These are phyloP conservation scores for Galago senegalensis DNA, from an alignment of 2,797 vertebrate genomes.

Conservation along the genomic window DNA sequence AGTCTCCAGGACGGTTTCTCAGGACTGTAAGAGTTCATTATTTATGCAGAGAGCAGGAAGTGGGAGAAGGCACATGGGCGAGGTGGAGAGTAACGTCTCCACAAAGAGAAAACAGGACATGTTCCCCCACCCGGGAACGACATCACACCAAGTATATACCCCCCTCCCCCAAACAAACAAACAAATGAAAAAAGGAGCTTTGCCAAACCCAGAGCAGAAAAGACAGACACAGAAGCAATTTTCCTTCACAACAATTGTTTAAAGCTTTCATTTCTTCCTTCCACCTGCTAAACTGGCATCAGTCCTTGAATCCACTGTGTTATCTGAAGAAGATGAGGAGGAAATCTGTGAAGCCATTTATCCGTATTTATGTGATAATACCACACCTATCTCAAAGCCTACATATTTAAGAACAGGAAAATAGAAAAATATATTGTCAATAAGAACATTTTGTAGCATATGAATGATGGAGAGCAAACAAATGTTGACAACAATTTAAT, in stretches of 20 bases:
- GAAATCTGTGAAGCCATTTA: background rate
- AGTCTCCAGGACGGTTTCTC: background rate
- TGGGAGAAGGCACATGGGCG: background rate
- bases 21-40: background rate
- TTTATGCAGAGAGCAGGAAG: background rate
- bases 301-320: background rate
- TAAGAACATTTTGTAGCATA: background rate
- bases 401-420: background rate
- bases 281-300: background rate
- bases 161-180: no score
- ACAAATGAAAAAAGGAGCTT: background rate
- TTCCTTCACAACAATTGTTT: background rate
- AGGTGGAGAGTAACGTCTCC: background rate
- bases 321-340: background rate
- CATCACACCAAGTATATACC: background rate
- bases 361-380: background rate
- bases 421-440: background rate
- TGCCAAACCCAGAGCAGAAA: background rate
- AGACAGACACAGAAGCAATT: background rate
- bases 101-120: background rate
- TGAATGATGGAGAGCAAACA: background rate
- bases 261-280: background rate
- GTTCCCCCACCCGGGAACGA: background rate
- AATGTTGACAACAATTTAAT: background rate
- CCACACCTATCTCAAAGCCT: background rate